Evolutionary conservation across 2,888 invertebrate genomes (phyloP).

Genomic region (Hylaea fasciaria): DNA sequence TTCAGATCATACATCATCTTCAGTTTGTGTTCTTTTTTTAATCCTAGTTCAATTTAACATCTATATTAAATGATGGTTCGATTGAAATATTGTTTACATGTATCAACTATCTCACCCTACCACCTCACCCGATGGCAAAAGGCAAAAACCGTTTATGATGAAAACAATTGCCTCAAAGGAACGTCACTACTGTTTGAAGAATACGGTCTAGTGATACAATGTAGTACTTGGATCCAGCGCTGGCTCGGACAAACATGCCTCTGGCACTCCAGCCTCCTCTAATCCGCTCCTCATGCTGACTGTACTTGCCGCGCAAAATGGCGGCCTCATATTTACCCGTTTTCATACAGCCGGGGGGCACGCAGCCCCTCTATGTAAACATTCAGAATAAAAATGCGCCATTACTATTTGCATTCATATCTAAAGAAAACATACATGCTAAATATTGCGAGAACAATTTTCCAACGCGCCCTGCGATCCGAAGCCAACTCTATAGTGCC

Average conservation of each 20-base stretch:
- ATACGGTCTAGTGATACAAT: background rate
- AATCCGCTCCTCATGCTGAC: constrained; percentile 68
- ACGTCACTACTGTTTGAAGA: no score
- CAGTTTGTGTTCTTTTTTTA: no score
- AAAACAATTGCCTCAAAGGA: no score
- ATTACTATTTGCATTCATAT: constrained; percentile 85
- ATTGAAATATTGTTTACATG: no score
- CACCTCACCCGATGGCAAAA: no score
- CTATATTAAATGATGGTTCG: no score
- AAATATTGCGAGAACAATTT: constrained; percentile 72
- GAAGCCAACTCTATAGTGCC: constrained; percentile 43
- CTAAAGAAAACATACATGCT: constrained; percentile 84
- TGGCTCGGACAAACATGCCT: background rate
- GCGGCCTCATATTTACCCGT: constrained; percentile 69
- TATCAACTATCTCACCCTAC: no score
- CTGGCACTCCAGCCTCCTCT: constrained; percentile 38
- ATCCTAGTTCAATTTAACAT: no score
- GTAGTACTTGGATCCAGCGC: background rate
- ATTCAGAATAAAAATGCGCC: constrained; percentile 83
- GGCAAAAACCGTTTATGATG: no score
- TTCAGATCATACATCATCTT: no score
- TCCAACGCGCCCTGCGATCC: constrained; percentile 14
- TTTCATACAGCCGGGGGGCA: constrained; percentile 48
- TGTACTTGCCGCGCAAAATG: constrained; percentile 73
- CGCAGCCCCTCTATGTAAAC: constrained; percentile 80